Evolutionary conservation across 1,140 invertebrate species (phyloP).

Genomic region (Aricia agestis): DNA sequence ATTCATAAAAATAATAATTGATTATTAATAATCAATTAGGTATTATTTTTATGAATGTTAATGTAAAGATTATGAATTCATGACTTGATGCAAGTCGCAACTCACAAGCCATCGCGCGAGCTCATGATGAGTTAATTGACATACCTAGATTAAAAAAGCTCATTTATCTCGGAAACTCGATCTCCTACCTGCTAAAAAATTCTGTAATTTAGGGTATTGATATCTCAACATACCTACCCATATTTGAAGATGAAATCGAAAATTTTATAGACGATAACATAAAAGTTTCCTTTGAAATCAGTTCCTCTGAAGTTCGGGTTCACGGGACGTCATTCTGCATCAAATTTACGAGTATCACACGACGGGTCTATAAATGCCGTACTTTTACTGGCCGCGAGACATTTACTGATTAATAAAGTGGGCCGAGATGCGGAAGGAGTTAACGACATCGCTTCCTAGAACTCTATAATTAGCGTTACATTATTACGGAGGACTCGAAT

Average conservation of each 20-base stretch:
- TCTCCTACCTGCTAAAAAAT: too few relatives aligned
- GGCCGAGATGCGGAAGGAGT: slow-evolving; percentile 62
- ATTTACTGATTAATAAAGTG: slow-evolving; percentile 73
- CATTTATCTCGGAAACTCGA: too few relatives aligned
- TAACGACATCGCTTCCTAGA: slow-evolving; percentile 58
- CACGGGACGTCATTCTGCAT: slow-evolving; percentile 53
- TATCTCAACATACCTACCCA: too few relatives aligned
- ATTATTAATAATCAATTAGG: too few relatives aligned
- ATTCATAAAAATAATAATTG: too few relatives aligned
- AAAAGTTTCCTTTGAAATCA: slow-evolving; percentile 65
- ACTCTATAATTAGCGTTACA: slow-evolving; percentile 28
- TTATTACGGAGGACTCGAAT: slow-evolving; percentile 14
- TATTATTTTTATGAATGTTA: too few relatives aligned
- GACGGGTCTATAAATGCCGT: slow-evolving; percentile 67
- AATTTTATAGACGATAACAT: slow-evolving; percentile 52
- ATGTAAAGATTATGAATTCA: too few relatives aligned
- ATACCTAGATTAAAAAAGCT: too few relatives aligned
- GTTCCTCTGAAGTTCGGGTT: slow-evolving; percentile 61
- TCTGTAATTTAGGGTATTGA: too few relatives aligned
- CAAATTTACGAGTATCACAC: slow-evolving; percentile 69
- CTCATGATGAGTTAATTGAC: too few relatives aligned
- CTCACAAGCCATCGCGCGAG: too few relatives aligned
- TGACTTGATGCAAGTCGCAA: too few relatives aligned
- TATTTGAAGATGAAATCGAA: background rate
- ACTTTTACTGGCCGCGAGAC: slow-evolving; percentile 67